phyloP scores from a whole-genome alignment of 1,140 invertebrate species.

The Hyphantria cunea region DNA sequence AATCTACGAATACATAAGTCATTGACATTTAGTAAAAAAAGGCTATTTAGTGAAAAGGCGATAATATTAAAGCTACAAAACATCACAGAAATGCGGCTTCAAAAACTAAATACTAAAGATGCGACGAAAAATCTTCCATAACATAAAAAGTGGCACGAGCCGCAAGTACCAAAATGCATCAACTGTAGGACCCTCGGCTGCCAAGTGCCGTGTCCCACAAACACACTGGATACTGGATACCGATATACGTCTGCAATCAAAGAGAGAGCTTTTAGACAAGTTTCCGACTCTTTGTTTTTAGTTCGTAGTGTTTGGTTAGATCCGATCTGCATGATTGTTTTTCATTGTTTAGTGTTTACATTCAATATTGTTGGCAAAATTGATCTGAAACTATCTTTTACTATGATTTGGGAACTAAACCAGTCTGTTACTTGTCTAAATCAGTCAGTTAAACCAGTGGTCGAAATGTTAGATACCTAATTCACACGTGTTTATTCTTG shows the following conservation, averaged over 20 bases:
- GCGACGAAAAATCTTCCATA: conserved; percentile 12
- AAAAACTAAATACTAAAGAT: not conserved
- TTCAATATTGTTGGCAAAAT: too few relatives aligned
- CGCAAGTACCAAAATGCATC: conserved; percentile 52
- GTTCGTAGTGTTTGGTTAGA: conserved; percentile 35
- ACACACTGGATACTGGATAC: conserved; percentile 32
- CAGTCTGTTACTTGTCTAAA: too few relatives aligned
- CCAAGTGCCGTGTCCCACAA: conserved; percentile 43
- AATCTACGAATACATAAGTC: too few relatives aligned
- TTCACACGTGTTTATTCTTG: too few relatives aligned
- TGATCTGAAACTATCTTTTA: too few relatives aligned
- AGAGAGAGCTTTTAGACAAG: conserved; percentile 57
- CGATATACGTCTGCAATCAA: conserved; percentile 52
- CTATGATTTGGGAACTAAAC: too few relatives aligned
- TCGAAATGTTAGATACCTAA: too few relatives aligned
- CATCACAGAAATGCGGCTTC: too few relatives aligned
- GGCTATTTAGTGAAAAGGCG: too few relatives aligned
- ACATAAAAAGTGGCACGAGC: conserved; percentile 24
- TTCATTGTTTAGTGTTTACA: not conserved
- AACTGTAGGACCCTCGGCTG: conserved; percentile 43
- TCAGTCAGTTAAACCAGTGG: too few relatives aligned
- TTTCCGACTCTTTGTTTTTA: conserved; percentile 33
- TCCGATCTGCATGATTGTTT: conserved; percentile 6
- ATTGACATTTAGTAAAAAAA: too few relatives aligned
- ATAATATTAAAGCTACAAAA: too few relatives aligned